Percentiles rank a stretch among this genome's conserved stretches.
Conservation (phyloP, 1,140 invertebrate species). For the Propsilocerus akamusi region DNA sequence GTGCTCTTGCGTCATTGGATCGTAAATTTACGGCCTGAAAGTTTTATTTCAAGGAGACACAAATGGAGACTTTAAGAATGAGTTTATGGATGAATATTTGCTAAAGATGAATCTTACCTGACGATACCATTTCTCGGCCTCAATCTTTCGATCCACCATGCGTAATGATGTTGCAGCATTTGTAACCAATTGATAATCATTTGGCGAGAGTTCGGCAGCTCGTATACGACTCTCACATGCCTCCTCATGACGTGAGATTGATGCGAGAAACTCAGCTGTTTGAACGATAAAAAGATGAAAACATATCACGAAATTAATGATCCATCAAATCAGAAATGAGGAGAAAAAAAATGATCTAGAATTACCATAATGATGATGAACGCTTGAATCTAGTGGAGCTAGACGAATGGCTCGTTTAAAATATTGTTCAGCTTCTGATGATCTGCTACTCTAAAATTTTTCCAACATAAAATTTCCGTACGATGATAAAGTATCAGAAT, state of each 20-base stretch:
- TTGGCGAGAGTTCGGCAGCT: conserved; percentile 52
- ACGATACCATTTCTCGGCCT: conserved; percentile 72
- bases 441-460: conserved; percentile 51
- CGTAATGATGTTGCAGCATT: conserved; percentile 71
- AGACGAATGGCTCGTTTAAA: conserved; percentile 66
- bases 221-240: conserved; percentile 59
- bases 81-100: neutral
- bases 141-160: conserved; percentile 50
- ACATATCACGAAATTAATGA: neutral
- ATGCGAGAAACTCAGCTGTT: conserved; percentile 70
- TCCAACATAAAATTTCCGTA: conserved; percentile 8
- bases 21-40: conserved; percentile 18
- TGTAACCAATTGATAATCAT: conserved; percentile 67
- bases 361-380: conserved; percentile 71
- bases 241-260: conserved; percentile 54
- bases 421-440: conserved; percentile 73
- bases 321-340: neutral
- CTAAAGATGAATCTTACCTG: conserved; percentile 31
- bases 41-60: neutral
- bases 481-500: neutral
- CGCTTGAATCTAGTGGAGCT: conserved; percentile 63
- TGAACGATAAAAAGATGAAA: neutral
- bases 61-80: neutral
- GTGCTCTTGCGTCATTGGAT: conserved; percentile 52
- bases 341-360: conserved; percentile 16